Evolutionary conservation across 1,140 invertebrate genomes (phyloP).

Genomic region (Cydia strobilella): DNA sequence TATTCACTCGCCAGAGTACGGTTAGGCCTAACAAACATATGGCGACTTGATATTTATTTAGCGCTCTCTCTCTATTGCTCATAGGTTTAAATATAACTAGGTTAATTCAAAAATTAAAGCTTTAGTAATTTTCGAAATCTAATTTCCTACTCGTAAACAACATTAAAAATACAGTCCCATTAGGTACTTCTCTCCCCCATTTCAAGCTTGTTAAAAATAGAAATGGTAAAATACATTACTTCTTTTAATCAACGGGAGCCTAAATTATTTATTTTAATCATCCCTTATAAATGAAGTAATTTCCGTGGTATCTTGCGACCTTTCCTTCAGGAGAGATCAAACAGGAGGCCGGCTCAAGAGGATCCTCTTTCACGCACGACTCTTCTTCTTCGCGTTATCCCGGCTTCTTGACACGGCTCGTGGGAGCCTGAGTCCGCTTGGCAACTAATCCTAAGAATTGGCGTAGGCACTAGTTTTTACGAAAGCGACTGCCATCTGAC

Average conservation of each 20-base stretch:
- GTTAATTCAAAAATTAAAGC: background rate
- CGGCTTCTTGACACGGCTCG: too few species aligned
- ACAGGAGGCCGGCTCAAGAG: background rate
- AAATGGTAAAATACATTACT: background rate
- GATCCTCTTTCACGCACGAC: background rate
- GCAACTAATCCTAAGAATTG: too few species aligned
- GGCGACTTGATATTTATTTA: too few species aligned
- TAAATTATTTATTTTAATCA: constrained; percentile 17
- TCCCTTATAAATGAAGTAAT: background rate
- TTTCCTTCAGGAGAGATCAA: background rate
- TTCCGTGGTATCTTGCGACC: constrained; percentile 12
- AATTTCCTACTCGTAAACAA: background rate
- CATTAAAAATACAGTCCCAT: background rate
- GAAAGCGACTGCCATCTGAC: too few species aligned
- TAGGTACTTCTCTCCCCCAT: background rate
- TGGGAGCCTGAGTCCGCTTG: too few species aligned
- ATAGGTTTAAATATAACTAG: too few species aligned
- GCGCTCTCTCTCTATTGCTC: too few species aligned
- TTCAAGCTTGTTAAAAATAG: background rate
- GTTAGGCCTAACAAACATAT: too few species aligned
- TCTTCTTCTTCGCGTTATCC: too few species aligned
- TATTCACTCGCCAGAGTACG: too few species aligned
- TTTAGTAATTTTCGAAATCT: background rate
- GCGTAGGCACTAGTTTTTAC: too few species aligned
- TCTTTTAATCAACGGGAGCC: constrained; percentile 11